A percentile compares a stretch with the other conserved stretches of the same genome.
phyloP scores from a whole-genome alignment of 2,797 vertebrate species.

The Acrossocheilus wenchowensis region DNA sequence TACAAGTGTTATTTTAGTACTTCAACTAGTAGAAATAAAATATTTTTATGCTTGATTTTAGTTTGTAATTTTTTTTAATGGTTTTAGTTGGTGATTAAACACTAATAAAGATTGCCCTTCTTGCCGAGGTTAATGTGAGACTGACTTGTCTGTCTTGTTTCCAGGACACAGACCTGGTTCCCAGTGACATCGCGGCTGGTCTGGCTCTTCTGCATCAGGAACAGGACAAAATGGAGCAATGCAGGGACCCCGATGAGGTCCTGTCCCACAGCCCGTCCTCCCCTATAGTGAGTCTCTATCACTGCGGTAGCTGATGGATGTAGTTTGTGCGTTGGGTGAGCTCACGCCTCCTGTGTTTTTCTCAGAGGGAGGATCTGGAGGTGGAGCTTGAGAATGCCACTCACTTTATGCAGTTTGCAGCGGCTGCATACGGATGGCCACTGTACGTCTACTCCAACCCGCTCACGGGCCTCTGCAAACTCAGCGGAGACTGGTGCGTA shows the following conservation, averaged over 20 bases:
- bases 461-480: slow-evolving; percentile 87
- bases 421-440: slow-evolving; percentile 95
- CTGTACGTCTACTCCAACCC: slow-evolving; percentile 90
- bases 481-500: slow-evolving; percentile 89
- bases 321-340: background rate
- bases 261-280: slow-evolving; percentile 79
- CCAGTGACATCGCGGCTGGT: slow-evolving; percentile 95
- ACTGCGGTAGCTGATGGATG: background rate
- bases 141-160: slow-evolving; percentile 23
- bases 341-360: background rate
- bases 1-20: too few species aligned
- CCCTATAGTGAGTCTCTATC: slow-evolving; percentile 75
- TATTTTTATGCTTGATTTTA: too few species aligned
- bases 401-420: slow-evolving; percentile 93
- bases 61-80: too few species aligned
- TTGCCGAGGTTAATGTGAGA: background rate
- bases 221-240: slow-evolving; percentile 87
- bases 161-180: slow-evolving; percentile 95
- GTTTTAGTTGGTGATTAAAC: too few species aligned
- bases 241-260: slow-evolving; percentile 81
- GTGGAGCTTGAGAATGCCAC: slow-evolving; percentile 86
- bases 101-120: background rate
- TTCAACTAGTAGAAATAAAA: too few species aligned
- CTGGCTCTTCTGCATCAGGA: slow-evolving; percentile 94
- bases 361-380: slow-evolving; percentile 86